Conservation (phyloP, 1,140 invertebrate genomes). For the Ridgeia piscesae region DNA sequence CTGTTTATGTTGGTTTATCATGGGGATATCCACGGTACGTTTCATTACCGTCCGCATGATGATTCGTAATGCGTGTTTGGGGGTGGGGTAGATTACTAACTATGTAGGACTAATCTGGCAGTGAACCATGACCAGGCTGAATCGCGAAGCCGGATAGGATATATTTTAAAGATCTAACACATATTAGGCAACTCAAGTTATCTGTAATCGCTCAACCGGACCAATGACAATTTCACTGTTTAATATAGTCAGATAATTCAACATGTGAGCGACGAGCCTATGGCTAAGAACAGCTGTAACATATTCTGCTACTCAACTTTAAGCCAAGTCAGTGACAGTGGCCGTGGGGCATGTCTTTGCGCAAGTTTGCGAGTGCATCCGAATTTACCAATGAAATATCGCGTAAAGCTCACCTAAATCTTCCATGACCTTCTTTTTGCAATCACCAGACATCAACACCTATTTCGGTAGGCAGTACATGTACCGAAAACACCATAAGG, state of each 20-base stretch:
- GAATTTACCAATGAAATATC: background rate
- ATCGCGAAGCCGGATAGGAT: background rate
- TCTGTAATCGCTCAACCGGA: background rate
- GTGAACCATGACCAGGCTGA: no score
- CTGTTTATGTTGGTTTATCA: background rate
- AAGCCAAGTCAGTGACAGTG: background rate
- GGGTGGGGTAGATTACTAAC: background rate
- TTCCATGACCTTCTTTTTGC: background rate
- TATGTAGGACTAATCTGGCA: background rate
- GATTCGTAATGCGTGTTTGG: background rate
- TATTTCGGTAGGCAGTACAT: background rate
- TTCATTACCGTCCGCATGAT: background rate
- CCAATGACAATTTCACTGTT: background rate
- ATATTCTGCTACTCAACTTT: background rate
- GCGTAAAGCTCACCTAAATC: slow-evolving; percentile 4
- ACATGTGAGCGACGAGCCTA: background rate
- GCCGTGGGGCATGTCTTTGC: background rate
- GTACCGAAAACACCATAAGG: background rate
- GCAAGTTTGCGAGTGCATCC: background rate
- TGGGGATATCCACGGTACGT: background rate
- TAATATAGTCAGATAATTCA: background rate
- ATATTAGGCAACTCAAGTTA: background rate
- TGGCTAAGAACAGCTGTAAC: background rate
- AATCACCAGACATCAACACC: slow-evolving; percentile 4
- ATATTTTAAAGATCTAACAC: background rate